Evolutionary conservation across 2,888 invertebrate species (phyloP).

Genomic region (Sarcophaga variegata): DNA sequence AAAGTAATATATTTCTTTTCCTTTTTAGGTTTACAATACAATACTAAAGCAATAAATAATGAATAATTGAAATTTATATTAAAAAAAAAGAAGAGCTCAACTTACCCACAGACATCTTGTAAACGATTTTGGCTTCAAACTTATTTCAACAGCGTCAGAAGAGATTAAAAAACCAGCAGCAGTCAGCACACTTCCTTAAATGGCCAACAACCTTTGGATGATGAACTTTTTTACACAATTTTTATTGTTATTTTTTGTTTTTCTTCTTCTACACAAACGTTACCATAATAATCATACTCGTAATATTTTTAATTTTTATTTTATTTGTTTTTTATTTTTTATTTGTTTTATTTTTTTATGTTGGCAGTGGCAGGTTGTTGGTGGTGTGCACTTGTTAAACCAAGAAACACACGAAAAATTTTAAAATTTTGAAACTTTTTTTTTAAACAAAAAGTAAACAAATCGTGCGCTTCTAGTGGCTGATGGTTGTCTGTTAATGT

Average conservation of each 20-base stretch:
- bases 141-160: too few species aligned
- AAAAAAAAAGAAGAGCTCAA: slow-evolving; percentile 23
- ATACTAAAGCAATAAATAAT: background rate
- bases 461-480: slow-evolving; percentile 4
- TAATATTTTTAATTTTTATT: slow-evolving; percentile 30
- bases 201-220: slow-evolving; percentile 69
- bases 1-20: background rate
- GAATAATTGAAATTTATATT: background rate
- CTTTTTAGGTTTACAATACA: background rate
- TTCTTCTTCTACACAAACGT: slow-evolving; percentile 42
- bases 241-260: background rate
- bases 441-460: background rate
- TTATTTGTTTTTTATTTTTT: slow-evolving; percentile 9
- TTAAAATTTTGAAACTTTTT: slow-evolving; percentile 24
- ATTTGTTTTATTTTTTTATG: slow-evolving; percentile 1
- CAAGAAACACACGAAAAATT: slow-evolving; percentile 63
- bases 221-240: background rate
- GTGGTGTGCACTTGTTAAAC: slow-evolving; percentile 74
- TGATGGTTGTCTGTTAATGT: background rate
- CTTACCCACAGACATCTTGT: slow-evolving; percentile 77
- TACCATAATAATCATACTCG: slow-evolving; percentile 54
- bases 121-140: background rate
- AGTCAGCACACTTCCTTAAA: slow-evolving; percentile 48
- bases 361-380: slow-evolving; percentile 48
- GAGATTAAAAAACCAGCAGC: background rate